Evolutionary conservation across 2,797 vertebrate species (phyloP).

Genomic region (Synanceia verrucosa): DNA sequence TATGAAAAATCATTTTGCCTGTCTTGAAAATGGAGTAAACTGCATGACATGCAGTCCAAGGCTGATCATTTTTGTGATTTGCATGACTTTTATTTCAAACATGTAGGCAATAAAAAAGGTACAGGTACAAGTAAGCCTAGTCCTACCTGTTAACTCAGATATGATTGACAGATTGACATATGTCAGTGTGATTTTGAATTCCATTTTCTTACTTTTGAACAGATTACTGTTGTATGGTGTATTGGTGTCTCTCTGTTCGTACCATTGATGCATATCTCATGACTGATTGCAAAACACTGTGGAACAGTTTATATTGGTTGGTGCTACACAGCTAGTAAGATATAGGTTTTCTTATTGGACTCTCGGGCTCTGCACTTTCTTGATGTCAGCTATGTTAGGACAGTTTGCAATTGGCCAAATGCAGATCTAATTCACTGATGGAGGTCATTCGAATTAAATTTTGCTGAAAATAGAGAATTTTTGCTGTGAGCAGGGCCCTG

Average conservation of each 20-base stretch:
- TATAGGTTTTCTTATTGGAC: neutral
- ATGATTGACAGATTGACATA: too few relatives aligned
- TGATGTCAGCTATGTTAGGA: neutral
- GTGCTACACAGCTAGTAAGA: neutral
- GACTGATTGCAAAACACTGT: neutral
- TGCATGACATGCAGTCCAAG: too few relatives aligned
- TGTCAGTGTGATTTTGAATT: neutral
- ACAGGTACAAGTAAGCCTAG: too few relatives aligned
- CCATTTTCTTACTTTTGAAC: neutral
- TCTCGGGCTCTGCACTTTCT: neutral
- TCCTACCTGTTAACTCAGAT: too few relatives aligned
- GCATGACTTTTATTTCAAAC: too few relatives aligned
- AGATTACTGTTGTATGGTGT: neutral
- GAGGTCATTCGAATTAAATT: constrained; percentile 4
- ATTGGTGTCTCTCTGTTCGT: neutral
- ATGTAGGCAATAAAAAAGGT: too few relatives aligned
- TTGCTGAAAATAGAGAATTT: constrained; percentile 19
- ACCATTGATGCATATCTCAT: neutral
- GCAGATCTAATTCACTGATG: constrained; percentile 8
- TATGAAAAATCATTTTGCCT: neutral
- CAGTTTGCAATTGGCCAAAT: constrained; percentile 4
- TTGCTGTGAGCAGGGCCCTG: neutral
- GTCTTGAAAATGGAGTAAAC: neutral
- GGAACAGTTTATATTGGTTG: neutral
- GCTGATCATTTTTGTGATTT: too few relatives aligned